Conservation (phyloP, 2,113 vertebrate species). For the Puma concolor region DNA sequence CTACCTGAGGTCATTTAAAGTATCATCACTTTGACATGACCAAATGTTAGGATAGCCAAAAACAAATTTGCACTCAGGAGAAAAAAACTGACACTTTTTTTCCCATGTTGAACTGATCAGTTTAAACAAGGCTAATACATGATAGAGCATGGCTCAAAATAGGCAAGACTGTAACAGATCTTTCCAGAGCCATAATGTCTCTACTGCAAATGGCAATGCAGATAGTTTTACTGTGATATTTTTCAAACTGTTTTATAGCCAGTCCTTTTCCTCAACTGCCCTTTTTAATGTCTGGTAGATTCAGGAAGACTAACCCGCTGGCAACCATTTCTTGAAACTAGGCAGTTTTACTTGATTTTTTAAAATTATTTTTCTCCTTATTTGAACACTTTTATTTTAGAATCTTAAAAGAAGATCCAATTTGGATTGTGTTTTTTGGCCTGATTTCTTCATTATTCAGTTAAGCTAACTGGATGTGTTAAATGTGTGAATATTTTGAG, state of each 20-base stretch:
- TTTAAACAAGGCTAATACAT: not conserved
- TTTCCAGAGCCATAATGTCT: not conserved
- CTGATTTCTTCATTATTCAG: slow-evolving; percentile 62
- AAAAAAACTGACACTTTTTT: not conserved
- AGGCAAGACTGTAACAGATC: not conserved
- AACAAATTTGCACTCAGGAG: not conserved
- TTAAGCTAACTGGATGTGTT: slow-evolving; percentile 56
- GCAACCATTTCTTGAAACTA: slow-evolving; percentile 3
- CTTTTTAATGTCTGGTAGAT: not conserved
- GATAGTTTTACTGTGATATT: not conserved
- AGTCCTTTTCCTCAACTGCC: not conserved
- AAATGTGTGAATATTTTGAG: slow-evolving; percentile 65
- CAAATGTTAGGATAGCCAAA: not conserved
- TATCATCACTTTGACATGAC: not conserved
- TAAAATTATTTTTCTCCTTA: not conserved
- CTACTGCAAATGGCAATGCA: not conserved
- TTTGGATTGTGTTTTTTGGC: slow-evolving; percentile 35
- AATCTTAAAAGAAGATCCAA: slow-evolving; percentile 35
- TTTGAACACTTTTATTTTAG: slow-evolving; percentile 69
- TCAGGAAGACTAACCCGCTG: not conserved
- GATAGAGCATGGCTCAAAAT: not conserved
- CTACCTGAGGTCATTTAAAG: slow-evolving; percentile 18
- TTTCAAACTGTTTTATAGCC: not conserved
- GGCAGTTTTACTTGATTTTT: not conserved
- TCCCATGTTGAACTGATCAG: not conserved